Evolutionary conservation across 37 sponge, comb jelly and placozoan species (phyloP).

Genomic region (Bolinopsis microptera): DNA sequence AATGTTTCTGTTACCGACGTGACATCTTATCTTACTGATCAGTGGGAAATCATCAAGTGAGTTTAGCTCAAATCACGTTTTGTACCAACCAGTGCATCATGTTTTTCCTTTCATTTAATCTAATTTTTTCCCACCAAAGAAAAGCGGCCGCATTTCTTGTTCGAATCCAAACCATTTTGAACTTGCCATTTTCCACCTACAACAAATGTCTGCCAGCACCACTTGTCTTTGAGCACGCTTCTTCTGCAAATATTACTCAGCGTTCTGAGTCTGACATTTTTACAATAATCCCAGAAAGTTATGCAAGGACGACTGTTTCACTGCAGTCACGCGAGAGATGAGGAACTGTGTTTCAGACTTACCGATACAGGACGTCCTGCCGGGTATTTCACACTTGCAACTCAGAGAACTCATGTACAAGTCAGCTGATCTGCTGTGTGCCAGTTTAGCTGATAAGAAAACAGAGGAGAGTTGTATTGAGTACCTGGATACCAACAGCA

Average conservation of each 20-base stretch:
- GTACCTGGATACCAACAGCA: background rate
- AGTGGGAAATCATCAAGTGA: conserved; percentile 33
- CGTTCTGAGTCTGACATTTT: too few relatives aligned
- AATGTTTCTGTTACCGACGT: background rate
- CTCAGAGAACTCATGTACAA: conserved; percentile 26
- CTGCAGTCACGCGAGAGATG: conserved; percentile 12
- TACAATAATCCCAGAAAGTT: too few relatives aligned
- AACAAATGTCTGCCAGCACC: too few relatives aligned
- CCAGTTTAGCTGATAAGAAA: conserved; percentile 34
- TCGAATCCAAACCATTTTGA: too few relatives aligned
- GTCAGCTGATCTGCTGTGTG: conserved; percentile 54
- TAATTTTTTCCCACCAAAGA: too few relatives aligned
- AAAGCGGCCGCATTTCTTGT: too few relatives aligned
- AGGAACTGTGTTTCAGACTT: conserved; percentile 10
- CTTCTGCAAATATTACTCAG: too few relatives aligned
- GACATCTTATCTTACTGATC: background rate
- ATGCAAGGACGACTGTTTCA: conserved; percentile 56
- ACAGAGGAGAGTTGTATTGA: background rate
- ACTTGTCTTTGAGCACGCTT: too few relatives aligned
- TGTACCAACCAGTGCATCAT: too few relatives aligned
- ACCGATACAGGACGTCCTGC: conserved; percentile 20
- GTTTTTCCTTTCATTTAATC: too few relatives aligned
- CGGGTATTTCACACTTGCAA: conserved; percentile 26
- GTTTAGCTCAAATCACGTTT: too few relatives aligned
- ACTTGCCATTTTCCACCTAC: too few relatives aligned